Evolutionary conservation across 1,140 invertebrate genomes (phyloP).

Genomic region (Watersipora subatra): DNA sequence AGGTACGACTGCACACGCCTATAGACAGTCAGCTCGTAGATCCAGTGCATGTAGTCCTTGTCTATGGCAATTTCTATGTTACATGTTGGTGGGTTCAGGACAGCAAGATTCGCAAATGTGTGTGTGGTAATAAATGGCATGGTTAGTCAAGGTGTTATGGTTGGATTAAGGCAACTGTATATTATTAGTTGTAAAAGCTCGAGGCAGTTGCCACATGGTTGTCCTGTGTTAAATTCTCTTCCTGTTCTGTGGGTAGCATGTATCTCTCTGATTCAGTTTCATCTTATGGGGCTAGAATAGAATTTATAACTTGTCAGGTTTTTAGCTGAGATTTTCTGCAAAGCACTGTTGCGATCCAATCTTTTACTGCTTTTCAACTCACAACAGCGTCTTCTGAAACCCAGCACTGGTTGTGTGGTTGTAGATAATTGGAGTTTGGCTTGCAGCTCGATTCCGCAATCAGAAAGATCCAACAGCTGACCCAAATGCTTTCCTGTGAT

Average conservation of each 20-base stretch:
- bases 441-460: slow-evolving; percentile 87
- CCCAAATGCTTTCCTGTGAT: slow-evolving; percentile 84
- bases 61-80: neutral
- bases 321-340: neutral
- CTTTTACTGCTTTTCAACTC: neutral
- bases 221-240: no score
- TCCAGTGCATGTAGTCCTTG: neutral
- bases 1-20: neutral
- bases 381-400: neutral
- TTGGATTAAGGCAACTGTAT: no score
- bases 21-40: neutral
- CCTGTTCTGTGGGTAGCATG: neutral
- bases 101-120: no score
- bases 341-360: neutral
- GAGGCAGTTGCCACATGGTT: no score
- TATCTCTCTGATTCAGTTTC: neutral
- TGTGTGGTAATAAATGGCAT: no score
- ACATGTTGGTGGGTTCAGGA: neutral
- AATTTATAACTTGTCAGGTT: neutral
- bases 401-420: slow-evolving; percentile 8
- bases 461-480: slow-evolving; percentile 88
- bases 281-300: neutral
- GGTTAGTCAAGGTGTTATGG: no score
- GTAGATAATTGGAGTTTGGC: slow-evolving; percentile 87
- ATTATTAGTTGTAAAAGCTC: no score